These are phyloP conservation scores for Dione vanillae DNA, from an alignment of 2,888 invertebrate species.

Conservation along the genomic window DNA sequence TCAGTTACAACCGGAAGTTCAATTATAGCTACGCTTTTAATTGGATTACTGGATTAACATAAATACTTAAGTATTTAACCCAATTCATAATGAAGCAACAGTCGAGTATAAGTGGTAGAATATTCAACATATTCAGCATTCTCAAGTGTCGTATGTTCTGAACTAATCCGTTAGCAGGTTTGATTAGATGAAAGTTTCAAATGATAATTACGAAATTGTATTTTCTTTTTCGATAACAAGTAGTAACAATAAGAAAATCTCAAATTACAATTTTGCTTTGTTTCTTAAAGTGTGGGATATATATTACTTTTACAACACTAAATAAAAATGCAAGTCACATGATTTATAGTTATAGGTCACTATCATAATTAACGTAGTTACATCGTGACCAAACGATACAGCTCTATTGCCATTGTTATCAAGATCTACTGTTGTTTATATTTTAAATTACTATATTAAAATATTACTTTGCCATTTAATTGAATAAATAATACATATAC, in stretches of 20 bases:
- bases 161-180: constrained; percentile 1
- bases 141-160: constrained; percentile 8
- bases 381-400: neutral
- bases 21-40: constrained; percentile 11
- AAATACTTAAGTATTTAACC: constrained; percentile 21
- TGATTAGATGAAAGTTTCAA: neutral
- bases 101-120: neutral
- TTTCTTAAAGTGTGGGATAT: too few relatives aligned
- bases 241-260: neutral
- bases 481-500: neutral
- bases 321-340: too few relatives aligned
- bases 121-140: constrained; percentile 11
- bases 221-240: constrained; percentile 2
- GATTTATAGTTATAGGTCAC: neutral
- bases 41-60: constrained; percentile 23
- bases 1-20: constrained; percentile 25
- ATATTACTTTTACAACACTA: too few relatives aligned
- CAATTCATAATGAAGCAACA: constrained; percentile 17
- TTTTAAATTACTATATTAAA: neutral
- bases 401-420: neutral
- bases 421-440: neutral
- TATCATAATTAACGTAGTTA: neutral
- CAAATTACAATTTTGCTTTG: too few relatives aligned
- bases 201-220: neutral
- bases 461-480: neutral